Conservation (phyloP, 1,140 invertebrate genomes). For the Drosophila rufa region DNA sequence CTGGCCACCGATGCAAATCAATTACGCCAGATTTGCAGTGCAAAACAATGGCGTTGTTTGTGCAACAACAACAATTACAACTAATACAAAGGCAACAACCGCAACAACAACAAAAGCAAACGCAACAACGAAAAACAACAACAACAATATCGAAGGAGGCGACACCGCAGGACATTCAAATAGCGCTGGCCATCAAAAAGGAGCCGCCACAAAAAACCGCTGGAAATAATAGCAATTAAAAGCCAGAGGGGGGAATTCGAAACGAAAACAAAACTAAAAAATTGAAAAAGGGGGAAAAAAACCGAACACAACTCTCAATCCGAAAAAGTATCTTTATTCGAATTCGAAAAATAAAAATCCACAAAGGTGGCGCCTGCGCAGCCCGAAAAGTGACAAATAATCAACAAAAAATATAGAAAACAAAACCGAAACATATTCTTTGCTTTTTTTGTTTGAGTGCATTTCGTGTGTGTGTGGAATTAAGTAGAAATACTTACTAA, state of each 20-base stretch:
- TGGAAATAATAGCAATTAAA: constrained; percentile 1
- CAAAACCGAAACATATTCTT: constrained; percentile 13
- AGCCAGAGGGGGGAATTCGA: not conserved
- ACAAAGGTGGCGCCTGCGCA: constrained; percentile 26
- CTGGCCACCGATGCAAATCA: constrained; percentile 54
- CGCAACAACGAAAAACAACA: constrained; percentile 9
- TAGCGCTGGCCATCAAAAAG: constrained; percentile 13
- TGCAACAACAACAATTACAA: constrained; percentile 43
- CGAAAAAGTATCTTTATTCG: not conserved
- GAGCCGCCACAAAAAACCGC: constrained; percentile 18
- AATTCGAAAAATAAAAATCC: not conserved
- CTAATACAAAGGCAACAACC: constrained; percentile 27
- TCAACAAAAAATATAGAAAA: constrained; percentile 1
- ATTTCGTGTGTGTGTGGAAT: constrained; percentile 22
- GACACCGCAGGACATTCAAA: constrained; percentile 38
- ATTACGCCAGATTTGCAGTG: constrained; percentile 65
- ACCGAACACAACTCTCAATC: not conserved
- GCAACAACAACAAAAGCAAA: constrained; percentile 12
- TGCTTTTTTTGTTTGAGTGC: constrained; percentile 53
- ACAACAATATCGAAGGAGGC: constrained; percentile 8
- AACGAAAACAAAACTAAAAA: constrained; percentile 2
- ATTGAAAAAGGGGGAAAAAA: not conserved
- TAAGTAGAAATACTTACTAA: not conserved
- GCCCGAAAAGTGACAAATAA: constrained; percentile 2
- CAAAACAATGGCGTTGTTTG: constrained; percentile 75